Evolutionary conservation across 2,113 vertebrate genomes (phyloP).

Genomic region (Illadopsis cleaveri): DNA sequence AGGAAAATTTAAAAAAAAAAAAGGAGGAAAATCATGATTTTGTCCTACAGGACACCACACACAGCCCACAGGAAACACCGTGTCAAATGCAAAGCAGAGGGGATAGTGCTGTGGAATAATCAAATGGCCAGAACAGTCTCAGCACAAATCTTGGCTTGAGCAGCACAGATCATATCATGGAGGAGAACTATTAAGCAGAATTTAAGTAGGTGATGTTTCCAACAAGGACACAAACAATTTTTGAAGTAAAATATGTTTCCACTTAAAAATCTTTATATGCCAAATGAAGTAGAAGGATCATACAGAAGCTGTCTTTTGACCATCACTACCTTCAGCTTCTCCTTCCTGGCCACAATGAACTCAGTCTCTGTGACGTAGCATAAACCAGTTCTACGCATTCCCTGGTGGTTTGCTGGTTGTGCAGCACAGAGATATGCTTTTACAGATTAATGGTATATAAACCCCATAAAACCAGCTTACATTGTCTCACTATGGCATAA

Average conservation of each 20-base stretch:
- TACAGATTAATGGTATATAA: neutral
- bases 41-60: neutral
- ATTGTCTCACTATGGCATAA: neutral
- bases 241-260: neutral
- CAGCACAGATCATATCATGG: neutral
- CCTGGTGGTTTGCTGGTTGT: neutral
- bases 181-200: neutral
- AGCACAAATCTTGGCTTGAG: neutral
- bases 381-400: neutral
- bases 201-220: neutral
- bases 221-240: neutral
- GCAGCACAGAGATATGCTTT: neutral
- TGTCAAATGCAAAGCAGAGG: neutral
- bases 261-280: neutral
- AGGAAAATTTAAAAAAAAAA: neutral
- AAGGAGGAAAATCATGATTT: neutral
- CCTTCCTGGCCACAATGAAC: neutral
- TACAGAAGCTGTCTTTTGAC: neutral
- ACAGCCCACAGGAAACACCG: neutral
- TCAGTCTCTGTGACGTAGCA: neutral
- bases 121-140: neutral
- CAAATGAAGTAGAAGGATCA: neutral
- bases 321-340: neutral
- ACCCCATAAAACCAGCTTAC: neutral
- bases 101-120: neutral